phyloP scores from a whole-genome alignment of 2,888 invertebrate species.

The Exephanes ischioxanthus region DNA sequence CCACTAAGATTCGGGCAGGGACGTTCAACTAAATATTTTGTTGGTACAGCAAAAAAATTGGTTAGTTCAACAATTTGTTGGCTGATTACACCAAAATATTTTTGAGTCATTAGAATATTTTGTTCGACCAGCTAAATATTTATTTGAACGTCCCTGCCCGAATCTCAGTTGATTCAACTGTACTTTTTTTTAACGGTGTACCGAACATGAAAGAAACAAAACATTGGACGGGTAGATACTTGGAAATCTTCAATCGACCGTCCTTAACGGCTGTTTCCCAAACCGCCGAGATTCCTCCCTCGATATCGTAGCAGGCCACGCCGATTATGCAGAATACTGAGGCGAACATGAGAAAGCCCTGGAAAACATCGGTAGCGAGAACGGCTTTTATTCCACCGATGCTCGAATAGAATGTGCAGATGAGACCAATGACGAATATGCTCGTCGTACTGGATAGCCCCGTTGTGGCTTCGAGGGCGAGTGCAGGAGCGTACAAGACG shows the following conservation, averaged over 20 bases:
- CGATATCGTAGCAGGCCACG: slow-evolving; percentile 88
- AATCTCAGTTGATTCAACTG: no score
- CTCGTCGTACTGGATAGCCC: slow-evolving; percentile 84
- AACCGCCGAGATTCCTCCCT: slow-evolving; percentile 90
- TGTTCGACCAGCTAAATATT: no score
- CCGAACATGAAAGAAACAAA: not conserved
- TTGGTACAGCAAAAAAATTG: no score
- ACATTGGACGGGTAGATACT: slow-evolving; percentile 85
- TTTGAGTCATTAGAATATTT: no score
- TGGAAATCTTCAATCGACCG: slow-evolving; percentile 89
- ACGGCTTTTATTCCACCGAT: slow-evolving; percentile 97
- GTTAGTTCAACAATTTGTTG: no score
- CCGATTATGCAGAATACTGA: slow-evolving; percentile 93
- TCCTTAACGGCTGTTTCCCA: slow-evolving; percentile 89
- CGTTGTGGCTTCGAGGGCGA: slow-evolving; percentile 87
- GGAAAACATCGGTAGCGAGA: slow-evolving; percentile 93
- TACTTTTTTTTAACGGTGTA: not conserved
- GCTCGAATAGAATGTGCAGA: slow-evolving; percentile 94
- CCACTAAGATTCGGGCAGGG: no score
- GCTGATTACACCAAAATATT: no score
- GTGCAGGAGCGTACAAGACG: slow-evolving; percentile 88
- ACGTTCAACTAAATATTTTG: no score
- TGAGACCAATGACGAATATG: slow-evolving; percentile 86
- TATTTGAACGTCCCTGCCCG: no score
- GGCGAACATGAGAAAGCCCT: slow-evolving; percentile 93